These are phyloP conservation scores for Amblyopsis hoosieri DNA, from an alignment of 2,797 vertebrate species.

Conservation along the genomic window DNA sequence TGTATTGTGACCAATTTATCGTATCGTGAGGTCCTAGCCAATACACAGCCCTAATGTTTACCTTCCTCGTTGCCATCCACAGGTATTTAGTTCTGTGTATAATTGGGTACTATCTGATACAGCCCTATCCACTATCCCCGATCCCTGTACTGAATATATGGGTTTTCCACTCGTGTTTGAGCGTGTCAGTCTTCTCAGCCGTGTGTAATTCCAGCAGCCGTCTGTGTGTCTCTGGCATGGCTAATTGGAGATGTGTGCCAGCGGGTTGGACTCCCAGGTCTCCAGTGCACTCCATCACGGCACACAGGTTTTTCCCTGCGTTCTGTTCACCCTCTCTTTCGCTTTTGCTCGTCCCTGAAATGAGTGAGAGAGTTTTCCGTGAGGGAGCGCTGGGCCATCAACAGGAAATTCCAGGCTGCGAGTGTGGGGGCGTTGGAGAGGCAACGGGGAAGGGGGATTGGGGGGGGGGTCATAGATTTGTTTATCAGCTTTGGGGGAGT, in stretches of 20 bases:
- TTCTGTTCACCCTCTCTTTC: conserved; percentile 21
- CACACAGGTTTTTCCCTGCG: conserved; percentile 33
- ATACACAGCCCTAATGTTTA: no score
- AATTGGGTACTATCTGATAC: neutral
- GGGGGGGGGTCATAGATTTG: conserved; percentile 52
- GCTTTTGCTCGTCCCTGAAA: conserved; percentile 52
- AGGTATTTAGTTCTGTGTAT: conserved; percentile 7
- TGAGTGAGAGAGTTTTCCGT: conserved; percentile 58
- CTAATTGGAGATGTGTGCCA: conserved; percentile 35
- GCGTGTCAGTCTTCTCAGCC: neutral
- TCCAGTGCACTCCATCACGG: conserved; percentile 36
- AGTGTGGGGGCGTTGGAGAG: conserved; percentile 63
- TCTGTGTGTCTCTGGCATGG: conserved; percentile 18
- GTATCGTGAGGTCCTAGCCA: no score
- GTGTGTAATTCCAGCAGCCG: conserved; percentile 34
- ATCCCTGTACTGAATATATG: conserved; percentile 6
- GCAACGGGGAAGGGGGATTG: conserved; percentile 41
- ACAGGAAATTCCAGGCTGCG: conserved; percentile 80
- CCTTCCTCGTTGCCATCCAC: neutral
- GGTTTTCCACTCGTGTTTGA: conserved; percentile 13
- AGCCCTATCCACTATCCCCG: conserved; percentile 4
- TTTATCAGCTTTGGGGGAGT: conserved; percentile 51
- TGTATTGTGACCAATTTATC: no score
- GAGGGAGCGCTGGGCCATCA: conserved; percentile 66
- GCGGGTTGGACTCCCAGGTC: conserved; percentile 36